Conservation (phyloP, 2,113 vertebrate species). For the Psilopsiagon aurifrons region DNA sequence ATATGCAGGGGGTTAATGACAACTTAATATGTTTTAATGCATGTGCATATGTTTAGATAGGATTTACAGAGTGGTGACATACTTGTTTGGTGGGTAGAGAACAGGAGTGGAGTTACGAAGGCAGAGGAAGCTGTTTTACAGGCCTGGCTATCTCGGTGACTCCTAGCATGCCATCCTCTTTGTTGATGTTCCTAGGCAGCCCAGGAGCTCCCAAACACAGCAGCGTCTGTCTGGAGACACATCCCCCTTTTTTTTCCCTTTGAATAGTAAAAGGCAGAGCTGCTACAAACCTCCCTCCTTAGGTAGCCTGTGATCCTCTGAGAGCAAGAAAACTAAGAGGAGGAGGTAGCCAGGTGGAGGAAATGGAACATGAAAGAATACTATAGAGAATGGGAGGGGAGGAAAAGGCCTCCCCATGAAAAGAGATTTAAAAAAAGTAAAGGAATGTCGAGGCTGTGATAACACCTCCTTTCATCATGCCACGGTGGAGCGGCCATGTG, state of each 20-base stretch:
- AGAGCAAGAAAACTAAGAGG: neutral
- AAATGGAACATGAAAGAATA: neutral
- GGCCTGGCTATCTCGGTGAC: neutral
- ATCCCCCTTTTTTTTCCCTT: neutral
- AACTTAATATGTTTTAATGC: neutral
- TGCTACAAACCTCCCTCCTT: neutral
- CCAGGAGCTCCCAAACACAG: neutral
- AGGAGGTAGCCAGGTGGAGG: neutral
- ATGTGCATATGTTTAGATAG: fast-evolving
- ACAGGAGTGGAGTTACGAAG: neutral
- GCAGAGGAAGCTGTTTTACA: neutral
- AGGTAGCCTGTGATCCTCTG: neutral
- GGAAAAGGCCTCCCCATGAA: neutral
- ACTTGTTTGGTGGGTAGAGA: neutral
- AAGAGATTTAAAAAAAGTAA: neutral
- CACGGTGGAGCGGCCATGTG: neutral
- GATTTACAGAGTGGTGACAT: neutral
- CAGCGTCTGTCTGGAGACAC: neutral
- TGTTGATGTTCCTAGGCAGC: neutral
- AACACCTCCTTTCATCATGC: neutral
- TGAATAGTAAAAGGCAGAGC: neutral
- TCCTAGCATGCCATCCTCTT: neutral
- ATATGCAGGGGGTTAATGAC: fast-evolving
- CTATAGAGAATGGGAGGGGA: neutral
- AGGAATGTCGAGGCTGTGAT: neutral